Conservation (phyloP, 92 coral and sea anemone genomes). For the Siderastrea radians region DNA sequence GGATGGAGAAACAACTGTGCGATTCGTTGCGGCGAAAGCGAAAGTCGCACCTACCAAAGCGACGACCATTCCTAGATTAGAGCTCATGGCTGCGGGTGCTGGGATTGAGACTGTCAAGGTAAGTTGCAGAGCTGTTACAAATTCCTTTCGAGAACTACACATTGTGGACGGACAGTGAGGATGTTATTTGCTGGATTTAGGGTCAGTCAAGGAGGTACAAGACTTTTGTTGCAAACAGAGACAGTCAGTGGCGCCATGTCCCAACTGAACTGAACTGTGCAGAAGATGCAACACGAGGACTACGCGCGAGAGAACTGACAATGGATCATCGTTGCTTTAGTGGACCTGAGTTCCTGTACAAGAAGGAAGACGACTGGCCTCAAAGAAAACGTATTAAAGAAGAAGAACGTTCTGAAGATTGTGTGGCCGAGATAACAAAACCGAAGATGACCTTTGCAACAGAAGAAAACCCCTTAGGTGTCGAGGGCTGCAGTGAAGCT, state of each 20-base stretch:
- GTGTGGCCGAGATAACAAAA: conserved; percentile 46
- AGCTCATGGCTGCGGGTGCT: conserved; percentile 71
- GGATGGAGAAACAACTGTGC: background rate
- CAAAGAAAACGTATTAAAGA: conserved; percentile 2
- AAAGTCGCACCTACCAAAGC: conserved; percentile 59
- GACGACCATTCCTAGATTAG: too few species aligned
- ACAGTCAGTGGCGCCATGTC: conserved; percentile 47
- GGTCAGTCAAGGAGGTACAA: conserved; percentile 57
- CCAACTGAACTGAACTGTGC: conserved; percentile 62
- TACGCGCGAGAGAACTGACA: conserved; percentile 41
- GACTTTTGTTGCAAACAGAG: conserved; percentile 47
- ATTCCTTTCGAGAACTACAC: conserved; percentile 16
- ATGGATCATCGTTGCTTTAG: conserved; percentile 63
- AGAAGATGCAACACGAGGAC: conserved; percentile 49
- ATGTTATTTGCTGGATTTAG: conserved; percentile 11
- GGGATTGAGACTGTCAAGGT: conserved; percentile 57
- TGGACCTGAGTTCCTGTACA: conserved; percentile 68
- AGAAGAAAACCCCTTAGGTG: conserved; percentile 25
- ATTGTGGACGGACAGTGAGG: conserved; percentile 70
- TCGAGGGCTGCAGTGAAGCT: conserved; percentile 14
- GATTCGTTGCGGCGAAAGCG: background rate
- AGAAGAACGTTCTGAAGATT: too few species aligned
- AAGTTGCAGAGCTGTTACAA: conserved; percentile 43
- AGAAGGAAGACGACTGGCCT: conserved; percentile 56
- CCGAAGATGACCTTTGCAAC: conserved; percentile 22